Conservation (phyloP, 2,797 vertebrate species). For the Sarcoramphus papa region DNA sequence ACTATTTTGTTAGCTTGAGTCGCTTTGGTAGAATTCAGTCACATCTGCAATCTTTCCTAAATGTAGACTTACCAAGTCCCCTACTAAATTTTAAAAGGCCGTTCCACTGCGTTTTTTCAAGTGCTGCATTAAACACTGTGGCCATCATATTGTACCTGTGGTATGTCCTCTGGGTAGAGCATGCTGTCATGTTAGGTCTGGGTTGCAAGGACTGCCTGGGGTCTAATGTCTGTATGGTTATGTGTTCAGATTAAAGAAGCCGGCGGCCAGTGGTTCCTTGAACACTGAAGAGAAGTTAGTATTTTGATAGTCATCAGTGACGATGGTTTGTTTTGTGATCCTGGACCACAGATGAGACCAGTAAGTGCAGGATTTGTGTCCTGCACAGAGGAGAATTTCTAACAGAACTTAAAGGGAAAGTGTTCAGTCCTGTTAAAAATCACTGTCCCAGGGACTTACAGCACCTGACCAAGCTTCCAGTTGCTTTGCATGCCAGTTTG, state of each 20-base stretch:
- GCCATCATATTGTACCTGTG: not conserved
- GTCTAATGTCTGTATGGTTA: rapidly evolving
- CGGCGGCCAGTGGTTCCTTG: not conserved
- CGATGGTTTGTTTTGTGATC: not conserved
- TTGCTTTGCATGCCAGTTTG: not conserved
- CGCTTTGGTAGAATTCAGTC: not conserved
- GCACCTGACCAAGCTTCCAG: not conserved
- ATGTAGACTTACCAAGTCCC: not conserved
- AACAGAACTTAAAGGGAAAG: not conserved
- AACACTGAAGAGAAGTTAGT: not conserved
- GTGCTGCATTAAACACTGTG: not conserved
- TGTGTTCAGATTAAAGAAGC: not conserved
- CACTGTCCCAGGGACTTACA: rapidly evolving
- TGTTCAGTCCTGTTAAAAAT: not conserved
- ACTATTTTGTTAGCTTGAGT: not conserved
- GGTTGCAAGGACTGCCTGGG: not conserved
- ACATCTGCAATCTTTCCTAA: not conserved
- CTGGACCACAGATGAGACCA: not conserved
- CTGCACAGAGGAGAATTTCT: not conserved
- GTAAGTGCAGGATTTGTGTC: not conserved
- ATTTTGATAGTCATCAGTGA: not conserved
- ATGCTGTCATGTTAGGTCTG: not conserved
- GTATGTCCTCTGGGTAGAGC: not conserved
- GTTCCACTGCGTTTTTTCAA: not conserved
- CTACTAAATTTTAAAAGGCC: not conserved